Evolutionary conservation across 2,113 vertebrate species (phyloP).

Genomic region (Odobenus rosmarus): DNA sequence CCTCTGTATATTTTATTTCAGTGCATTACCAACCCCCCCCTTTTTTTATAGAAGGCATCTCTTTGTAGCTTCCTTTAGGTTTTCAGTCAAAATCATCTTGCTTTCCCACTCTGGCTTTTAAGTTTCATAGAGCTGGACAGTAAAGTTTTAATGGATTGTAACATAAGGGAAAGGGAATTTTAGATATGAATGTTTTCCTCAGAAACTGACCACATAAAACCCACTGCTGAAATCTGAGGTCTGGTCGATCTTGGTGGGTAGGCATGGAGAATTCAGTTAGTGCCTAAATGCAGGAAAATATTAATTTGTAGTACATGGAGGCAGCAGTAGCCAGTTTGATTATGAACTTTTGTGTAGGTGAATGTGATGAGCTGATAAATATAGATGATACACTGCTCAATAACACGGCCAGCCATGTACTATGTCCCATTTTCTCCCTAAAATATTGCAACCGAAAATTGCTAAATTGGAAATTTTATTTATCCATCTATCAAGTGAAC

Average conservation of each 20-base stretch:
- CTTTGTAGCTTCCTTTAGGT: background rate
- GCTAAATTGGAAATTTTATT: background rate
- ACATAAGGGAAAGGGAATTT: slow-evolving; percentile 45
- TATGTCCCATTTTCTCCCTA: background rate
- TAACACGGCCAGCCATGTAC: background rate
- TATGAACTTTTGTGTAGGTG: background rate
- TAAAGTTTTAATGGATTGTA: slow-evolving; percentile 45
- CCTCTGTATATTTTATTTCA: slow-evolving; percentile 10
- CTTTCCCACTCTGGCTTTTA: slow-evolving; percentile 25
- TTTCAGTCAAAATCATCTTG: background rate
- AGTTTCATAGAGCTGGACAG: background rate
- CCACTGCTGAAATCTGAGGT: background rate
- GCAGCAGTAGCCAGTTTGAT: background rate
- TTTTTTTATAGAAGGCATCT: background rate
- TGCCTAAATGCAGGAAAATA: background rate
- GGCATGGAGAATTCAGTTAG: background rate
- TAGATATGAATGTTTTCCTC: slow-evolving; percentile 22
- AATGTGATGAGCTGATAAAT: background rate
- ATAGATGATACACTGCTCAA: background rate
- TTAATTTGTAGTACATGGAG: background rate
- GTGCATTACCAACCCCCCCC: background rate
- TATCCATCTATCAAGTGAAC: background rate
- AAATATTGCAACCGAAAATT: slow-evolving; percentile 19
- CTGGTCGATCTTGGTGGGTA: background rate
- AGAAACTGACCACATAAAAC: background rate